Conservation (phyloP, 2,113 vertebrate species). For the Lepisosteus osseus region DNA sequence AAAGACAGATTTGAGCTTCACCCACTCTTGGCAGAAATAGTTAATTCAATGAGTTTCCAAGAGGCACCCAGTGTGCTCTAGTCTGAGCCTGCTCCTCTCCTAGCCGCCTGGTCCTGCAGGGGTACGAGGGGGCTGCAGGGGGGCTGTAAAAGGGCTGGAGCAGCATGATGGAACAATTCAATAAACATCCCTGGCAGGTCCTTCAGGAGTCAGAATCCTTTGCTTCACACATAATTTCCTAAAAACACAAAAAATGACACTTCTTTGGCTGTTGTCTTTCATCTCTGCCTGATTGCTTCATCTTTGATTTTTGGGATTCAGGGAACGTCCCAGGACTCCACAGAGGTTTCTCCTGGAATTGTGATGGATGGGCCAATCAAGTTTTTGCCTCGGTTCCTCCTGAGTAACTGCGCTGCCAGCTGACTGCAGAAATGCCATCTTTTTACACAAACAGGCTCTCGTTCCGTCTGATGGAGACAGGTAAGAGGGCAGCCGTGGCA, state of each 20-base stretch:
- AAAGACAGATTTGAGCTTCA: too few relatives aligned
- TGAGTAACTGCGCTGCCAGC: slow-evolving; percentile 9
- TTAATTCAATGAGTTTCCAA: too few relatives aligned
- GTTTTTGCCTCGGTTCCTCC: slow-evolving; percentile 7
- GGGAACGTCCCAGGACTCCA: neutral
- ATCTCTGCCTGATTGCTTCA: slow-evolving; percentile 18
- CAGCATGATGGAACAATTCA: slow-evolving; percentile 26
- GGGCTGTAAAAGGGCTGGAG: neutral
- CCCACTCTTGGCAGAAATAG: too few relatives aligned
- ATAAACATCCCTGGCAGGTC: slow-evolving; percentile 23
- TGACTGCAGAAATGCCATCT: slow-evolving; percentile 2
- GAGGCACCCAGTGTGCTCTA: too few relatives aligned
- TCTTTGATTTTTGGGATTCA: slow-evolving; percentile 16
- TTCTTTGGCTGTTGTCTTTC: slow-evolving; percentile 32
- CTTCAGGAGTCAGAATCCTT: slow-evolving; percentile 13
- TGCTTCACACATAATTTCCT: slow-evolving; percentile 24
- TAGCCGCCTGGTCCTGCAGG: too few relatives aligned
- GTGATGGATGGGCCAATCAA: slow-evolving; percentile 27
- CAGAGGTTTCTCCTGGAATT: slow-evolving; percentile 13
- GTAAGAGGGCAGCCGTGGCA: slow-evolving; percentile 1
- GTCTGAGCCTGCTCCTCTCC: too few relatives aligned
- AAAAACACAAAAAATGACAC: slow-evolving; percentile 22
- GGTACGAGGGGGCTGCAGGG: neutral
- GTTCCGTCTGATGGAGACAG: neutral
- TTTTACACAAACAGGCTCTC: slow-evolving; percentile 6